Evolutionary conservation across 1,140 invertebrate species (phyloP).

Genomic region (Pseudomyrmex flavicornis): DNA sequence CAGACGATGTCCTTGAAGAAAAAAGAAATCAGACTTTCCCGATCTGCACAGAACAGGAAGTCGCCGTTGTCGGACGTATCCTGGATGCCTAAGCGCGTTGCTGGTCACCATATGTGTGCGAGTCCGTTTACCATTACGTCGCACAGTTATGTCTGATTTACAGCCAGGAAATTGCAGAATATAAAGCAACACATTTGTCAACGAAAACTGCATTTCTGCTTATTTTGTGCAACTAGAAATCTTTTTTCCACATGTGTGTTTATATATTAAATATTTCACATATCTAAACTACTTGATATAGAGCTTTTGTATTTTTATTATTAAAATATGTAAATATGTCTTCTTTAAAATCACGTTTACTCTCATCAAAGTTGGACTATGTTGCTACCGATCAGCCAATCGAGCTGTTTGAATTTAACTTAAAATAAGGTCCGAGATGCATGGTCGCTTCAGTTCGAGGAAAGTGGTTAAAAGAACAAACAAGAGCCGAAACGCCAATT

Average conservation of each 20-base stretch:
- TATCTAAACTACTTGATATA: neutral
- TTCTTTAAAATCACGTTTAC: neutral
- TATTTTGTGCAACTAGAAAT: too few species aligned
- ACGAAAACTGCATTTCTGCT: neutral
- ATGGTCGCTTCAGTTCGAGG: neutral
- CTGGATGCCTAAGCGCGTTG: neutral
- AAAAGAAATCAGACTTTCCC: slow-evolving; percentile 23
- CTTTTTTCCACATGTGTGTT: neutral
- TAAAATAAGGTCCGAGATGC: slow-evolving; percentile 20
- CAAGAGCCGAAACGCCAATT: slow-evolving; percentile 44
- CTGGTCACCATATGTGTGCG: slow-evolving; percentile 31
- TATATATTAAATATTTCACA: neutral
- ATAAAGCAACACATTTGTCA: neutral
- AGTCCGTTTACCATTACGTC: neutral
- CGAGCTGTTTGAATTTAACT: slow-evolving; percentile 1
- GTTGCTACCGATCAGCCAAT: neutral
- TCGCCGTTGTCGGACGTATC: neutral
- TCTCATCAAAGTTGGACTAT: too few species aligned
- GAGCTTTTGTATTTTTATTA: neutral
- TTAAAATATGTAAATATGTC: neutral
- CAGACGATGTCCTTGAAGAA: slow-evolving; percentile 21
- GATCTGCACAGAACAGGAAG: neutral
- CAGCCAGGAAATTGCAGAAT: neutral
- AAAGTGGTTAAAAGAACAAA: slow-evolving; percentile 27
- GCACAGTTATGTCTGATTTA: slow-evolving; percentile 11